Conservation (phyloP, 2,113 vertebrate genomes). For the Gymnarchus niloticus region DNA sequence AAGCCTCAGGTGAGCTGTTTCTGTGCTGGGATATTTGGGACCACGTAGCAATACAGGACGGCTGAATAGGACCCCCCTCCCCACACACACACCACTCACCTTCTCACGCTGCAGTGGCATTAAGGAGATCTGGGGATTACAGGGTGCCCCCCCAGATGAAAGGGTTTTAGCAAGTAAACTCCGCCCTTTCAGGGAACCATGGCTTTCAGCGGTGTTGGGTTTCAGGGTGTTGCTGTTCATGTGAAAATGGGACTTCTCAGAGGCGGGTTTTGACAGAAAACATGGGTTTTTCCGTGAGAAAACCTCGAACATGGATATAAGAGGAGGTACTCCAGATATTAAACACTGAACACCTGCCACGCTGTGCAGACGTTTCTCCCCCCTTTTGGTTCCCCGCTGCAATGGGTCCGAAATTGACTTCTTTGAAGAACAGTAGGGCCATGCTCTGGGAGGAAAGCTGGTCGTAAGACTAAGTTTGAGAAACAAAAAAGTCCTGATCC, state of each 20-base stretch:
- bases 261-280: conserved; percentile 21
- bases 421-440: background rate
- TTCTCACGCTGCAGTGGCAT: conserved; percentile 11
- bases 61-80: background rate
- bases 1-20: background rate
- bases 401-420: background rate
- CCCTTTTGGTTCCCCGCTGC: background rate
- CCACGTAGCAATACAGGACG: background rate
- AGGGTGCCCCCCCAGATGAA: conserved; percentile 10
- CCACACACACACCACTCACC: background rate
- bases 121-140: conserved; percentile 10
- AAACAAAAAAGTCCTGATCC: background rate
- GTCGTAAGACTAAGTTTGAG: background rate
- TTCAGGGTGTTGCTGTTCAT: conserved; percentile 21
- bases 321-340: conserved; percentile 21
- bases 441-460: background rate
- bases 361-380: background rate
- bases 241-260: conserved; percentile 24
- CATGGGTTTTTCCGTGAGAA: conserved; percentile 7
- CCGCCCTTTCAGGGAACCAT: conserved; percentile 13
- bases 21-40: background rate
- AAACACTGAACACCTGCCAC: conserved; percentile 20
- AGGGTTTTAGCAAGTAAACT: conserved; percentile 24
- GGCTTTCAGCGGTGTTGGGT: conserved; percentile 10
- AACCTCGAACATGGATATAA: background rate